Conservation (phyloP, 1,140 invertebrate species). For the Aphaenogaster rudis region DNA sequence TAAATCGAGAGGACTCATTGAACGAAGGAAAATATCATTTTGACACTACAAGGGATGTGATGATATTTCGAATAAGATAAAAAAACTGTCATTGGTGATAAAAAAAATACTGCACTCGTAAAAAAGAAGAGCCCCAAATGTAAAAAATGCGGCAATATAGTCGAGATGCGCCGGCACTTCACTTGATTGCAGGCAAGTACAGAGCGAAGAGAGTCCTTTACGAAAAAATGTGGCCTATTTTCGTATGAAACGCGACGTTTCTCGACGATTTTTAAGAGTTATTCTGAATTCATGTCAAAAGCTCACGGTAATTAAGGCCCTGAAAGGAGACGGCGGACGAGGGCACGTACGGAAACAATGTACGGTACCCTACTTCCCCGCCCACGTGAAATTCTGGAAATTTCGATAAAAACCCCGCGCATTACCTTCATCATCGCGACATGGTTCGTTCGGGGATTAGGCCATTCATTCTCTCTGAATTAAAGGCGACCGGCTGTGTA, state of each 20-base stretch:
- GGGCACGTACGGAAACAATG: constrained; percentile 59
- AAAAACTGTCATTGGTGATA: constrained; percentile 24
- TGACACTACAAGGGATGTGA: background rate
- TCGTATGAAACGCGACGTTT: constrained; percentile 55
- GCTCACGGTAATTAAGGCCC: constrained; percentile 63
- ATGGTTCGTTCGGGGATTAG: background rate
- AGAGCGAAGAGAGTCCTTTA: constrained; percentile 30
- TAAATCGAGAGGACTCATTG: background rate
- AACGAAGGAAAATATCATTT: constrained; percentile 29
- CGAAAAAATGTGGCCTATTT: constrained; percentile 70
- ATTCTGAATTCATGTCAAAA: constrained; percentile 42
- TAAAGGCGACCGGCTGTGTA: constrained; percentile 2
- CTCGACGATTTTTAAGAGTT: constrained; percentile 69
- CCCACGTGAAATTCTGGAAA: background rate
- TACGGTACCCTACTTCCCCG: constrained; percentile 46
- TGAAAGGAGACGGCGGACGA: constrained; percentile 50
- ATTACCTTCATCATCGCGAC: constrained; percentile 3
- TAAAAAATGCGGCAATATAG: constrained; percentile 43
- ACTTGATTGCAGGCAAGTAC: constrained; percentile 54
- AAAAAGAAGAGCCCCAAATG: background rate
- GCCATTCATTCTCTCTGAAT: constrained; percentile 17
- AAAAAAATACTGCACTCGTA: constrained; percentile 7
- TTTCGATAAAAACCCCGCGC: constrained; percentile 3
- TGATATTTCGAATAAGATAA: constrained; percentile 16
- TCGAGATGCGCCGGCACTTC: constrained; percentile 24